Evolutionary conservation across 2,113 vertebrate species (phyloP).

Genomic region (Rhinogobius similis): DNA sequence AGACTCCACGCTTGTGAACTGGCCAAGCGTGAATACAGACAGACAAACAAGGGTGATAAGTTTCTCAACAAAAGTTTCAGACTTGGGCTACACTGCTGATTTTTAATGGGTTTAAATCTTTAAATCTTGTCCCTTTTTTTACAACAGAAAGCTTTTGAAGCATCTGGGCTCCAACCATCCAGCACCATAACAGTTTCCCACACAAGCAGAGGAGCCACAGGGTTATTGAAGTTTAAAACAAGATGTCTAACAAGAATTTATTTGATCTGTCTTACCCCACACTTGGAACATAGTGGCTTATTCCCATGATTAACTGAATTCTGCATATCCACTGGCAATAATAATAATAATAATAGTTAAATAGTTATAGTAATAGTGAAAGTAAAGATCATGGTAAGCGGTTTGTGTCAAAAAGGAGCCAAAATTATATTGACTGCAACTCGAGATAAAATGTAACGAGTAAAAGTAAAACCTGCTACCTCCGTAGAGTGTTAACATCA

Average conservation of each 20-base stretch:
- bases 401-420: too few relatives aligned
- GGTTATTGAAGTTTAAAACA: background rate
- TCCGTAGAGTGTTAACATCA: too few relatives aligned
- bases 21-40: conserved; percentile 8
- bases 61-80: conserved; percentile 2
- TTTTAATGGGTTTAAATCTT: background rate
- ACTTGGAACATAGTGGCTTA: background rate
- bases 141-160: background rate
- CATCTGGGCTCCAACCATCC: background rate
- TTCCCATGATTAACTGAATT: background rate
- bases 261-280: background rate
- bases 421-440: too few relatives aligned
- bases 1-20: conserved; percentile 8
- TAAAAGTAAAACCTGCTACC: too few relatives aligned
- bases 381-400: too few relatives aligned
- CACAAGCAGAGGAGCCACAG: background rate
- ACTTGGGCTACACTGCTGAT: background rate
- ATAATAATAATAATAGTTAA: too few relatives aligned
- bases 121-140: background rate
- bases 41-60: background rate
- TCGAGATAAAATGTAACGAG: too few relatives aligned
- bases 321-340: background rate
- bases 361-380: background rate
- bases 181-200: background rate
- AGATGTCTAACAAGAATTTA: background rate